Percentiles rank a stretch among this genome's conserved stretches.
These are phyloP conservation scores for Bambusicola thoracicus DNA, from an alignment of 2,113 vertebrate genomes.

Conservation along the genomic window DNA sequence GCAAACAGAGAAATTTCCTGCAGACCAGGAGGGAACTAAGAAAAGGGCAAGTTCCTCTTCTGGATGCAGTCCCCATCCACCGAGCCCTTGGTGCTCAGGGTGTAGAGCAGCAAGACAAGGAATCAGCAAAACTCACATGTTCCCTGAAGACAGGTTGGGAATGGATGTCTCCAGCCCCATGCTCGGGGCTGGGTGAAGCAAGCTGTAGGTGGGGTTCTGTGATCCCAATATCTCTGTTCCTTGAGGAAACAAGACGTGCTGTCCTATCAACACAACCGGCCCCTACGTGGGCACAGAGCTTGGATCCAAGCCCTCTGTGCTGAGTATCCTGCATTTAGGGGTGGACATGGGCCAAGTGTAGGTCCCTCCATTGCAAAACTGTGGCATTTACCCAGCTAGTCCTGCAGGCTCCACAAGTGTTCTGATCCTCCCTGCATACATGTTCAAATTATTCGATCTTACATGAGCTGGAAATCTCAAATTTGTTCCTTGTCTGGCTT, in stretches of 20 bases:
- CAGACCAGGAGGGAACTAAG: not conserved
- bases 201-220: not conserved
- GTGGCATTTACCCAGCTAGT: not conserved
- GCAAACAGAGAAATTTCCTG: not conserved
- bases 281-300: not conserved
- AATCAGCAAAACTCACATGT: fast-evolving
- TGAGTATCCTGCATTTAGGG: not conserved
- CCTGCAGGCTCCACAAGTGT: not conserved
- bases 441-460: not conserved
- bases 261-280: not conserved
- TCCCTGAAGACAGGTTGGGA: fast-evolving
- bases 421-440: not conserved
- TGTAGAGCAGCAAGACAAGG: not conserved
- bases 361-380: not conserved
- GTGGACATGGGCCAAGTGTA: not conserved
- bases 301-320: not conserved
- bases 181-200: not conserved
- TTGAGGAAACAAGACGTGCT: not conserved
- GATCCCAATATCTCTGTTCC: not conserved
- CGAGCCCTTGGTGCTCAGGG: not conserved
- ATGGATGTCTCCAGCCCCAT: fast-evolving
- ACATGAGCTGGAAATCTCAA: not conserved
- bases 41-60: not conserved
- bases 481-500: not conserved
- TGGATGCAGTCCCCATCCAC: not conserved